phyloP scores from a whole-genome alignment of 2,797 vertebrate genomes.

The Myotis daubentonii region DNA sequence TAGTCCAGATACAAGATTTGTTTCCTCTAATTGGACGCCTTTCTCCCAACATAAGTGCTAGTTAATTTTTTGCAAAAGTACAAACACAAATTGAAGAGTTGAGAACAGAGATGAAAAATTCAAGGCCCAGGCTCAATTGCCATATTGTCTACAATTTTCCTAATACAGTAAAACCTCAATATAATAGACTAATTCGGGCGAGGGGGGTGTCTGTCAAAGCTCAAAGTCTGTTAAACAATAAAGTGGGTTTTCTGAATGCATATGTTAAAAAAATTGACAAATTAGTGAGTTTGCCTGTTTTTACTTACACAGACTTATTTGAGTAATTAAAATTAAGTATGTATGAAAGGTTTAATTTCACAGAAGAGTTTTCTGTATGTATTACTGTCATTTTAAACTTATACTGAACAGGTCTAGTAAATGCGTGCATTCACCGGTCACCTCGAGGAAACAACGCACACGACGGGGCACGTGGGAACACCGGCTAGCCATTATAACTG shows the following conservation, averaged over 20 bases:
- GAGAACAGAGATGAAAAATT: neutral
- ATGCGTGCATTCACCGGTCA: too few relatives aligned
- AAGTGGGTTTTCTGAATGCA: neutral
- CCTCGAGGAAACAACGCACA: too few relatives aligned
- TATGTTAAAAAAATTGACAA: neutral
- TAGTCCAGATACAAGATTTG: neutral
- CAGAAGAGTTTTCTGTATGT: neutral
- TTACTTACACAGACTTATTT: neutral
- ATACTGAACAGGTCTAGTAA: neutral
- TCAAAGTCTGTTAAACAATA: neutral
- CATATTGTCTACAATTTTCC: neutral
- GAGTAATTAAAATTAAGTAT: neutral
- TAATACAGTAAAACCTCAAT: neutral
- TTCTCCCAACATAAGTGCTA: neutral
- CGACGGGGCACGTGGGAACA: too few relatives aligned
- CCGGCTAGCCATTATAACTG: neutral
- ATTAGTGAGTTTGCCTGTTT: neutral
- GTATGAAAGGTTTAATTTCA: neutral
- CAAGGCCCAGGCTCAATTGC: neutral
- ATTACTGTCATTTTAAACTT: neutral
- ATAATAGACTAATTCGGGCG: neutral
- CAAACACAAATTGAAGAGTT: neutral
- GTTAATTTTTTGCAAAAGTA: neutral
- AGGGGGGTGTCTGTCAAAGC: neutral
- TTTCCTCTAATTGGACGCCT: neutral